Percentiles rank a stretch among this genome's conserved stretches.
phyloP scores from a whole-genome alignment of 2,797 vertebrate species.

The Chelon labrosus region DNA sequence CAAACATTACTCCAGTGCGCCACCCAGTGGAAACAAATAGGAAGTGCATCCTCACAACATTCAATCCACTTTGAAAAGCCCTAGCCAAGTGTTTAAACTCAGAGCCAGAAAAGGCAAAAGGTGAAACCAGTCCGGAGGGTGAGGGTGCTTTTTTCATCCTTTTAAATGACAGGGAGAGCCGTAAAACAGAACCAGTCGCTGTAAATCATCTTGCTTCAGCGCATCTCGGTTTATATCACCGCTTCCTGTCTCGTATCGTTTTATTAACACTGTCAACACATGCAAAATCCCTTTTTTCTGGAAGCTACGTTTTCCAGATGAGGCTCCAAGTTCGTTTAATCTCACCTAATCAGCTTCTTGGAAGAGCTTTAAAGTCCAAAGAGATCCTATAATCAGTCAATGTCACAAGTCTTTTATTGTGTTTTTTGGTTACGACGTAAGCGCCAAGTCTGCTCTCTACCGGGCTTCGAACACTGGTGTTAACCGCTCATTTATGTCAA shows the following conservation, averaged over 20 bases:
- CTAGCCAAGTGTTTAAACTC: background rate
- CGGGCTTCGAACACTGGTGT: constrained; percentile 8
- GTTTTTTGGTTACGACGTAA: background rate
- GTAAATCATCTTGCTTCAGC: constrained; percentile 5
- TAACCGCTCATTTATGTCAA: background rate
- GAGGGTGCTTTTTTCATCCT: background rate
- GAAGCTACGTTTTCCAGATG: constrained; percentile 40
- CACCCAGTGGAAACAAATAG: constrained; percentile 69
- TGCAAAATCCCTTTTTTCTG: constrained; percentile 1
- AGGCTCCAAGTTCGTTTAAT: constrained; percentile 39
- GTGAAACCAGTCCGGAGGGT: background rate
- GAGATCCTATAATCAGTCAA: constrained; percentile 41
- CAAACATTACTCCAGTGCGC: constrained; percentile 46
- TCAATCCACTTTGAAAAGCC: background rate
- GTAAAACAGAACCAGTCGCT: constrained; percentile 5
- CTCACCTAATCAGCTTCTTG: background rate
- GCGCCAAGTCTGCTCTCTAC: constrained; percentile 1
- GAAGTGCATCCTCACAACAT: constrained; percentile 34
- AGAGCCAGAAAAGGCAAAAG: background rate
- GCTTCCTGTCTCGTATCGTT: constrained; percentile 8
- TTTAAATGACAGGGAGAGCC: constrained; percentile 5
- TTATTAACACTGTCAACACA: constrained; percentile 1
- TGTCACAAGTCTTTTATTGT: constrained; percentile 27
- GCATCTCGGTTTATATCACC: constrained; percentile 2
- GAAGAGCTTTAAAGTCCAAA: constrained; percentile 14